Base-by-base conservation (phyloP, 2,113 vertebrate genomes). In the Neolamprologus devosi region DNA sequence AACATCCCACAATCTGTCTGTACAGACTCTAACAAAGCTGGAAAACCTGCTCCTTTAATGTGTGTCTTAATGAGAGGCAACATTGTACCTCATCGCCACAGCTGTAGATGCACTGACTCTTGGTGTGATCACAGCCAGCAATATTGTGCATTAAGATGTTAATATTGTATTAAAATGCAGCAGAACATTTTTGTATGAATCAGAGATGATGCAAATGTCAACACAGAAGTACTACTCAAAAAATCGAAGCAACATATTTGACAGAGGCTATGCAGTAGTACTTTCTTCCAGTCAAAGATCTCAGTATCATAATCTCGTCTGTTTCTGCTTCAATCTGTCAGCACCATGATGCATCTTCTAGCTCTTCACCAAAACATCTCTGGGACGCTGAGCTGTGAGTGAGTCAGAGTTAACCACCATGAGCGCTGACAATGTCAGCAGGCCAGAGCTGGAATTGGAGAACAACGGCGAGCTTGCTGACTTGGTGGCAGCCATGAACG, bases 401-500 rank as follows among this genome's bases (percentile, higher is more conserved):
- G 53, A 81, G 81, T 30, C 9, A 30, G 9, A 28, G 70, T 37
- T 4, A 35, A 28, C 65, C 26, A 78, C 63, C 85, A 96, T 96
- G 95, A 96, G 92, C 10, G 23, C 82, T 1, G 92, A 93, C 58
- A 17, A 63, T 1, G n/a, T 6, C 83, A 84, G 42, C 92, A 88
- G 88, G 45, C 3, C 88, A 8, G 96, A 96, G 84, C 65, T 19
- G 82, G 96, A 96, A 82, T 57, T 90, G 2, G 96, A 96, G 21
- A 70, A 91, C 42, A 91, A 96, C 63, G 81, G 94, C 3, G 98
- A 98, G 55, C 95, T 99, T 93, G 96, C 95, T 0, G 97, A 98
- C 86, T 85, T 97, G 81, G 97, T 99, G 16, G 97, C 97, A 9
- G 97, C 97, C 93, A 98, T 99, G 93, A 95, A 91, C 88, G 86